Evolutionary conservation across 2,888 invertebrate species (phyloP).

Genomic region (Coleophora deauratella): DNA sequence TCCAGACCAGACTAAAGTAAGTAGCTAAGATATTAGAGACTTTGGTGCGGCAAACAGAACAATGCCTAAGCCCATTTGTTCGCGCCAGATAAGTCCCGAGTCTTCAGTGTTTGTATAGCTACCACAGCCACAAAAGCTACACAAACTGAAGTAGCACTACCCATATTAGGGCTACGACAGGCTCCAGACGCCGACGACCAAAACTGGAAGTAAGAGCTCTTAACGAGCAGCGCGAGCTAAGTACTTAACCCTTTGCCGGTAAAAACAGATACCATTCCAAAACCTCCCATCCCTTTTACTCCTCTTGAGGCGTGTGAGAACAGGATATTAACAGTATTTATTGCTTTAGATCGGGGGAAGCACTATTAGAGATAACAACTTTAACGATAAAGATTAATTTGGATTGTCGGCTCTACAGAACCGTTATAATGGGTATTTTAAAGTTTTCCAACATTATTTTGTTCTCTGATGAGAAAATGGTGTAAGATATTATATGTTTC

Average conservation of each 20-base stretch:
- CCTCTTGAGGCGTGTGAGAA: constrained; percentile 1
- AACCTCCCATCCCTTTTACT: constrained; percentile 14
- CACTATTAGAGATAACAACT: constrained; percentile 7
- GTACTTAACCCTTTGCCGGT: constrained; percentile 26
- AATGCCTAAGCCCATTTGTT: constrained; percentile 3
- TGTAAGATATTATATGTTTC: too few species aligned
- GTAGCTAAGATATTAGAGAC: too few species aligned
- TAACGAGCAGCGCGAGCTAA: constrained; percentile 41
- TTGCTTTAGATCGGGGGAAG: constrained; percentile 5
- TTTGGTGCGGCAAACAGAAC: not conserved
- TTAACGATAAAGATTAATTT: constrained; percentile 12
- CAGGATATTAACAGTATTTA: constrained; percentile 2
- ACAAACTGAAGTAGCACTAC: constrained; percentile 23
- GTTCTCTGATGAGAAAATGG: too few species aligned
- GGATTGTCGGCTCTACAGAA: constrained; percentile 1
- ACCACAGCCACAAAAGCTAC: not conserved
- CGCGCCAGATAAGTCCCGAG: constrained; percentile 20
- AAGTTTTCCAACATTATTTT: too few species aligned
- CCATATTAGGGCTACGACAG: constrained; percentile 34
- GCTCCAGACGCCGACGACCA: constrained; percentile 38
- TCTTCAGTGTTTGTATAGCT: not conserved
- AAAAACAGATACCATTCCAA: constrained; percentile 12
- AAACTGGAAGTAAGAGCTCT: constrained; percentile 43
- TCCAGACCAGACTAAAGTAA: too few species aligned
- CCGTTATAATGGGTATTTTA: too few species aligned